Base-by-base conservation (phyloP, 2,113 vertebrate genomes). In the Clupea harengus region DNA sequence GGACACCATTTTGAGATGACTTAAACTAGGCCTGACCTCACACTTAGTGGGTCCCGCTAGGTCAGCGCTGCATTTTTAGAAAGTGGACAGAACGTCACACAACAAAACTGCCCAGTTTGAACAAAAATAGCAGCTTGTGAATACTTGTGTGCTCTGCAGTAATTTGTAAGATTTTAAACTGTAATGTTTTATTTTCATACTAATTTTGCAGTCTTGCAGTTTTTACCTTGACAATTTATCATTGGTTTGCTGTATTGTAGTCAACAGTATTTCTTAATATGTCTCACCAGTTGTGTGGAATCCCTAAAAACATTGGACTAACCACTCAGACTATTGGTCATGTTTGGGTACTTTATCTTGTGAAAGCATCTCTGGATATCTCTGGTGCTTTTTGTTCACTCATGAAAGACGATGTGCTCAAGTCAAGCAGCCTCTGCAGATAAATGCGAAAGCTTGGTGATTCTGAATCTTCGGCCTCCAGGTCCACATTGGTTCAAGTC, bases 21-120 rank as follows among this genome's bases (percentile, higher is more conserved):
- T 67, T 52, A 60, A 81, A 81, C 46, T 88, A 88, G 88, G 87
- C 83, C 85, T 88, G 85, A 83, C 85, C 87, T 25, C 87, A 88
- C 18, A 45, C 87, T 86, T 25, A 54, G 9, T 64, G 39, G 52
- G 64, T 10, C 64, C 64, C 4, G 22, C 5, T 25, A 9, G 22
- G 57, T 64, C 57, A 64, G 4, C 20, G 4, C 22, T 25, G 22
- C 57, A n/a, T n/a, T 8, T 22, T 64, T 25, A 64, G 57, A 64
- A 22, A 64, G 9, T 25, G 7, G 57, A n/a, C 20, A 25, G 52
- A 64, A 6, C 9, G n/a, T 1, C 54, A 60, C 57, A n/a, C 22
- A 39, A 39, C 39, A 39, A 39, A 39, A 39, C 39, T 39, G 17
- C 64, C 2, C 2, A 28, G 25, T 67, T 9, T 67, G 64, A 67